Conservation (phyloP, 2,797 vertebrate species). For the Ceryle rudis region DNA sequence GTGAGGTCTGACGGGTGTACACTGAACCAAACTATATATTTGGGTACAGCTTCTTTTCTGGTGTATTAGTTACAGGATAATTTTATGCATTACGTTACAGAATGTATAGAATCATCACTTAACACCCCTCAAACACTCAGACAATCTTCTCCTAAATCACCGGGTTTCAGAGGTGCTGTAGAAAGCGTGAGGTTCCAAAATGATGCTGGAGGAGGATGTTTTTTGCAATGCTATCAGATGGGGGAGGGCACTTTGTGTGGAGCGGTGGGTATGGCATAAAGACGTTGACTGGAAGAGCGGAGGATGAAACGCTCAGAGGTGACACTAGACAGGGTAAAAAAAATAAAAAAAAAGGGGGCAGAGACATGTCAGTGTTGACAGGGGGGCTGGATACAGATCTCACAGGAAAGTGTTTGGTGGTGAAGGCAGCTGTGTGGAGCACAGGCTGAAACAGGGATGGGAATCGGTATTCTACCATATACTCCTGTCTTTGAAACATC, state of each 20-base stretch:
- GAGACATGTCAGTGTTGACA: background rate
- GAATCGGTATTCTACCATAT: background rate
- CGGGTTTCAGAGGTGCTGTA: background rate
- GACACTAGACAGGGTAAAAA: background rate
- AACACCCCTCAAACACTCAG: background rate
- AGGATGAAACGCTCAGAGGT: background rate
- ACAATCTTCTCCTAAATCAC: background rate
- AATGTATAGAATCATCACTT: background rate
- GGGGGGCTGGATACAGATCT: background rate
- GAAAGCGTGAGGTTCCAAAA: background rate
- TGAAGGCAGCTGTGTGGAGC: background rate
- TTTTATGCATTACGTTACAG: background rate
- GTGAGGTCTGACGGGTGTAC: background rate
- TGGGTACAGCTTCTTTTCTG: background rate
- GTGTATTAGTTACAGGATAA: background rate
- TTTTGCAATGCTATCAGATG: background rate
- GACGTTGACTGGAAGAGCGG: background rate
- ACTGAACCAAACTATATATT: background rate
- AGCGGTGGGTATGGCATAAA: background rate
- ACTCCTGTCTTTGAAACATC: constrained; percentile 63
- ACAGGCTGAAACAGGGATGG: background rate
- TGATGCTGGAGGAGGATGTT: background rate
- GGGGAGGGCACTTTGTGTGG: background rate
- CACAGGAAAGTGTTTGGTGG: background rate
- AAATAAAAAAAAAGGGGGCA: background rate